Conservation (phyloP, 2,113 vertebrate genomes). For the Cheilinus undulatus region DNA sequence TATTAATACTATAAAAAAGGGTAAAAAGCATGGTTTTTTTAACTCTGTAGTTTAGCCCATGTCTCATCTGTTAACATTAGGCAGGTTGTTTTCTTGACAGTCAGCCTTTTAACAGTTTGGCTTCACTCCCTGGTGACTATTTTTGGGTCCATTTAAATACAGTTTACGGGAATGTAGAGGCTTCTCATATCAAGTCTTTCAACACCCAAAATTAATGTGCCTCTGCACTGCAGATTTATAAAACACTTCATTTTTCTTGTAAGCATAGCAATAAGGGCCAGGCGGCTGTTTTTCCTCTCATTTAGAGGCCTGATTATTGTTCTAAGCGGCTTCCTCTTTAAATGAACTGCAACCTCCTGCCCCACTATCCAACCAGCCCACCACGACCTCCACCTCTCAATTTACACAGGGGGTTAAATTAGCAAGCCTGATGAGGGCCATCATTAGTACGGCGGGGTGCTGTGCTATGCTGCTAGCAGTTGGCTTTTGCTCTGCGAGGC, state of each 20-base stretch:
- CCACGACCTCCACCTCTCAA: constrained; percentile 54
- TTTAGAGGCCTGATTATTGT: constrained; percentile 55
- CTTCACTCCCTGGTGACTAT: no score
- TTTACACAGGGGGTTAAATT: constrained; percentile 71
- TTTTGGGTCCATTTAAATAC: no score
- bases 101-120: no score
- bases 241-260: constrained; percentile 63
- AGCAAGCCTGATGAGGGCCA: constrained; percentile 53
- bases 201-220: constrained; percentile 69
- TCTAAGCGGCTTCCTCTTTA: constrained; percentile 42
- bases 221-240: constrained; percentile 53
- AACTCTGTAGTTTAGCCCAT: no score
- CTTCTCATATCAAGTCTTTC: constrained; percentile 50
- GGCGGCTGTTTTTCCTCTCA: not conserved
- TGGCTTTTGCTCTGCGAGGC: constrained; percentile 15
- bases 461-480: constrained; percentile 19
- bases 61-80: no score
- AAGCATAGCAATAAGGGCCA: constrained; percentile 61
- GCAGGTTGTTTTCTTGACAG: no score
- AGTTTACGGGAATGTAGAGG: no score
- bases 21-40: no score
- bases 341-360: constrained; percentile 28
- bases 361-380: not conserved
- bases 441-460: constrained; percentile 58
- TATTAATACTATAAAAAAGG: no score